A percentile compares a stretch with the other conserved stretches of the same genome.
Evolutionary conservation across 2,888 invertebrate genomes (phyloP).

Genomic region (Dioctria rufipes): DNA sequence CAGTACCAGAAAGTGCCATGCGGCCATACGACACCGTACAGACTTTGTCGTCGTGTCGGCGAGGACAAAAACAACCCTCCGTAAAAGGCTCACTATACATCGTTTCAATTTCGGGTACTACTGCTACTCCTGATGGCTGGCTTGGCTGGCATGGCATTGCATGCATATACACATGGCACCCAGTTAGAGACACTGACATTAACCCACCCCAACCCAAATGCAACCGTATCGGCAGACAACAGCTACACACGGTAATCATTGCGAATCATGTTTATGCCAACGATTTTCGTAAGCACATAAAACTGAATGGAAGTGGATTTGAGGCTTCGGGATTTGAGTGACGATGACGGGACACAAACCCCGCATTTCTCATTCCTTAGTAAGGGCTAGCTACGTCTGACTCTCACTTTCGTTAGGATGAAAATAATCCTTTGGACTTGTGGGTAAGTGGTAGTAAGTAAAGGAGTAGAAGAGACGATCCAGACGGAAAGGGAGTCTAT

Average conservation of each 20-base stretch:
- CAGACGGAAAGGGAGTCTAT: neutral
- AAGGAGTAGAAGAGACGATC: neutral
- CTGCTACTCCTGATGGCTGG: no score
- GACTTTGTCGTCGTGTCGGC: slow-evolving; percentile 2
- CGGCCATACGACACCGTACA: slow-evolving; percentile 17
- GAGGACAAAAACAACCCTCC: slow-evolving; percentile 23
- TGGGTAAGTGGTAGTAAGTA: neutral
- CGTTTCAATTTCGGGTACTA: slow-evolving; percentile 23
- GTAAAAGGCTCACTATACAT: neutral
- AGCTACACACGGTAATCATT: slow-evolving; percentile 22
- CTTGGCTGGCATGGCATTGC: no score
- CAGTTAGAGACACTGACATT: no score
- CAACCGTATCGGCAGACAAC: slow-evolving; percentile 13
- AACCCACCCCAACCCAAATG: neutral
- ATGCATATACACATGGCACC: no score
- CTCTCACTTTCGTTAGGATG: slow-evolving; percentile 43
- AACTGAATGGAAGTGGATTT: slow-evolving; percentile 24
- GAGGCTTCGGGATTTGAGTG: slow-evolving; percentile 8
- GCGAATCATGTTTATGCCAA: slow-evolving; percentile 30
- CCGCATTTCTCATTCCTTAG: neutral
- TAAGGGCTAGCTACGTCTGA: slow-evolving; percentile 4
- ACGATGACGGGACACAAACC: neutral
- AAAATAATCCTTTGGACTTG: slow-evolving; percentile 38
- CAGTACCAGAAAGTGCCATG: slow-evolving; percentile 12
- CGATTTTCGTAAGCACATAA: slow-evolving; percentile 6